Evolutionary conservation across 2,888 invertebrate genomes (phyloP), one percentile per base, ranked within the genome.

Genomic region (Prosapia bicincta): DNA sequence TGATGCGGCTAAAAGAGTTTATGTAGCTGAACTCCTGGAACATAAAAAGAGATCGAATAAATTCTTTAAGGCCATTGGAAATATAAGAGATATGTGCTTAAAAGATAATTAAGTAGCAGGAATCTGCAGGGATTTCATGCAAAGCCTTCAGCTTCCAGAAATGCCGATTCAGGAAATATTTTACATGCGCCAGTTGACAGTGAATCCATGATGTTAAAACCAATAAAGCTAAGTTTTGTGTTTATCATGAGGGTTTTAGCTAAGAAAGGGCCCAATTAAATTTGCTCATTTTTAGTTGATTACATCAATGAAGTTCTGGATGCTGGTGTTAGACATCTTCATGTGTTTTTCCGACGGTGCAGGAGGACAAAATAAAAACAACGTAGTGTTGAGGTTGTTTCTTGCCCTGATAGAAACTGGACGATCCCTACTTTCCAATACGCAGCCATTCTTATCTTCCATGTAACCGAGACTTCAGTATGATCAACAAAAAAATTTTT

Each of bases 141-240:
- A n/a, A n/a, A n/a, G n/a, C 38, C n/a, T 71, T n/a, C 76, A 72
- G 26, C 67, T 72, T 7, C 71, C 71, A 23, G 30, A 38, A 26
- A 75, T 75, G 15, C 75, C 75, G 5, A 71, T 75, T 9, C 75
- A 71, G 25, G n/a, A n/a, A n/a, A n/a, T n/a, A n/a, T n/a, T n/a
- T n/a, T n/a, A n/a, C n/a, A n/a, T n/a, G n/a, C n/a, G n/a, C n/a
- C n/a, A n/a, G n/a, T n/a, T n/a, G n/a, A n/a, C n/a, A n/a, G n/a
- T n/a, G n/a, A n/a, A n/a, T n/a, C n/a, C n/a, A n/a, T n/a, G 38
- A 15, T 38, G n/a, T 75, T n/a, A 70, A 69, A 23, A 43, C 43
- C 13, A 54, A 69, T 43, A 74, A 26, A 25, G 74, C 54, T 7
- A 43, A 54, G 74, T 69, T n/a, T n/a, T n/a, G n/a, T n/a, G n/a